Evolutionary conservation across 2,888 invertebrate genomes (phyloP).

Genomic region (Cephalotes varians): DNA sequence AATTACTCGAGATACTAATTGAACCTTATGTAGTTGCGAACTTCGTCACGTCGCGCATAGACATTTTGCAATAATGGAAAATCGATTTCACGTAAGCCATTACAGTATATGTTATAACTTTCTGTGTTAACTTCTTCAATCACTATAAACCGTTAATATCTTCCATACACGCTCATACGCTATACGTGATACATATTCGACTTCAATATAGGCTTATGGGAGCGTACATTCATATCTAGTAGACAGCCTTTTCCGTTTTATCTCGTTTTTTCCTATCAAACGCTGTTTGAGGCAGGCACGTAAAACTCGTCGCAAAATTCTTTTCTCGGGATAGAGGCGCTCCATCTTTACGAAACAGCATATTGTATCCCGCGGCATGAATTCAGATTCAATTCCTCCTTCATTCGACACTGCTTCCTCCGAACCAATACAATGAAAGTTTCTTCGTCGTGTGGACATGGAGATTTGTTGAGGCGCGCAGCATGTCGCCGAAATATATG

Average conservation of each 20-base stretch:
- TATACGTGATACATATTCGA: conserved; percentile 5
- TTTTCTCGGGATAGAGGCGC: conserved; percentile 22
- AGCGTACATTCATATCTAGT: not conserved
- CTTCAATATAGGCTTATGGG: not conserved
- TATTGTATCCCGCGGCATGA: conserved; percentile 52
- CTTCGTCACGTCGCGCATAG: not conserved
- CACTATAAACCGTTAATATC: conserved; percentile 3
- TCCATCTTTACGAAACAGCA: conserved; percentile 45
- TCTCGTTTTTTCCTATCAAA: conserved; percentile 39
- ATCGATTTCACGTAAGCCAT: conserved; percentile 16
- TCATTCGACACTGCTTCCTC: conserved; percentile 43
- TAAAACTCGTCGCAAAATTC: conserved; percentile 44
- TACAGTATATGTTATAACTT: not conserved
- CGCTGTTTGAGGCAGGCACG: conserved; percentile 35
- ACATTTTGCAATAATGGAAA: conserved; percentile 25
- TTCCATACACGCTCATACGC: too few species aligned
- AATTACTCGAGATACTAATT: conserved; percentile 10
- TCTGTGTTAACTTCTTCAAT: conserved; percentile 1
- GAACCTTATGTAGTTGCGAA: conserved; percentile 24
- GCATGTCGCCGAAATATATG: conserved; percentile 27
- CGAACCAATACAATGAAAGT: conserved; percentile 52
- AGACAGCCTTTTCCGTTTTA: conserved; percentile 32
- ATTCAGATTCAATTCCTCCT: conserved; percentile 57
- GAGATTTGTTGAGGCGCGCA: conserved; percentile 35
- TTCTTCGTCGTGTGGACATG: conserved; percentile 37